Evolutionary conservation across 2,113 vertebrate genomes (phyloP).

Genomic region (Copsychus sechellarum): DNA sequence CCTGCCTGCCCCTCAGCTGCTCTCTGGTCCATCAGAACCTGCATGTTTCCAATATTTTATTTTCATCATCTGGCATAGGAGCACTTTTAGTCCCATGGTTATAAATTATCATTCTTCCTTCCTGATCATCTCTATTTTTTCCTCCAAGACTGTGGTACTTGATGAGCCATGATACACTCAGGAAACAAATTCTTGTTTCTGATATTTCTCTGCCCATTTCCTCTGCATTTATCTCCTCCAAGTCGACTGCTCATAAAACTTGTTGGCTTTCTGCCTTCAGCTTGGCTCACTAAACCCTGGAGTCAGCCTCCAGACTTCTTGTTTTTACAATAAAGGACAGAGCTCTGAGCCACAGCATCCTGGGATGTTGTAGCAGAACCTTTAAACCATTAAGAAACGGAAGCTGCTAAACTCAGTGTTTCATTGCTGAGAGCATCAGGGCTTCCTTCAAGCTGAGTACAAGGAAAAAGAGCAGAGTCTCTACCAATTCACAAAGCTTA

Average conservation of each 20-base stretch:
- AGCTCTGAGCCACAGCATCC: neutral
- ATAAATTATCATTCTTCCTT: neutral
- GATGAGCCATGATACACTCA: neutral
- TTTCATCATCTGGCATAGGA: neutral
- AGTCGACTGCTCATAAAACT: neutral
- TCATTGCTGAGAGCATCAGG: neutral
- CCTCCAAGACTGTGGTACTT: neutral
- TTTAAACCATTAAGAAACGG: neutral
- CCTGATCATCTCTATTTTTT: neutral
- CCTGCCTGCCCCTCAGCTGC: neutral
- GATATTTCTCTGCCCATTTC: neutral
- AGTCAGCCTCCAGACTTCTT: neutral
- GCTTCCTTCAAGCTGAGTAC: neutral
- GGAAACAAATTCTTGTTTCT: neutral
- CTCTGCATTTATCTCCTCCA: neutral
- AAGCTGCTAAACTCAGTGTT: neutral
- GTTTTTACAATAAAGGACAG: neutral
- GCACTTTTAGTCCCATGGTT: neutral
- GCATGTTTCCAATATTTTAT: neutral
- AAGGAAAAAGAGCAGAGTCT: neutral
- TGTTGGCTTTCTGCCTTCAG: neutral
- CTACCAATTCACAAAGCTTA: neutral
- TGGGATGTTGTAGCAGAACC: neutral
- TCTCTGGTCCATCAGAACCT: neutral
- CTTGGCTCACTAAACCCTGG: neutral